phyloP scores from a whole-genome alignment of 1,140 invertebrate genomes.

The Tribolium madens region DNA sequence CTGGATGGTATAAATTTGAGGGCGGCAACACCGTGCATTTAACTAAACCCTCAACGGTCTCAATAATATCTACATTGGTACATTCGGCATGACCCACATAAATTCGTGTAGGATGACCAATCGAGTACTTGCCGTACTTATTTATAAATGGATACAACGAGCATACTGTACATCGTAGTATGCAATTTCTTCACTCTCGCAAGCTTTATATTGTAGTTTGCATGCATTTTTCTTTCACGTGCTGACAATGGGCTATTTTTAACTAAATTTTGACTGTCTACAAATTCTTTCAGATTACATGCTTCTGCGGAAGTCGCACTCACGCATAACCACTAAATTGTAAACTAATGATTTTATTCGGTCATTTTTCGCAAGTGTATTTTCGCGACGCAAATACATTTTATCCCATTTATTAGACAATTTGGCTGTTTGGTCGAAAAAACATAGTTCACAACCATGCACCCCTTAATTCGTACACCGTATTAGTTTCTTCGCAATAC shows the following conservation, averaged over 20 bases:
- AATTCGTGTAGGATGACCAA: conserved; percentile 60
- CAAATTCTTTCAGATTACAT: background rate
- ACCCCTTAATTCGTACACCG: background rate
- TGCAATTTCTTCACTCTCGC: conserved; percentile 59
- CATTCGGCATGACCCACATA: conserved; percentile 39
- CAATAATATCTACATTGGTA: conserved; percentile 3
- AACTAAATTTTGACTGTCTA: too few relatives aligned
- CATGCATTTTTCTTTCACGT: too few relatives aligned
- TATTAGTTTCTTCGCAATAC: background rate
- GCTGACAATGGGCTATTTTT: too few relatives aligned
- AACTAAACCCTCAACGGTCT: conserved; percentile 54
- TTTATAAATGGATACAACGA: conserved; percentile 62
- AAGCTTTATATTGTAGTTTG: too few relatives aligned
- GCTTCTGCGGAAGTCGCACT: background rate
- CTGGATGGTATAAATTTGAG: conserved; percentile 59
- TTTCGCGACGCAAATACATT: too few relatives aligned
- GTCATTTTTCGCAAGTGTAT: too few relatives aligned
- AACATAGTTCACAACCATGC: background rate
- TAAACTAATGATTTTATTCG: too few relatives aligned
- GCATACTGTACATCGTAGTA: conserved; percentile 63
- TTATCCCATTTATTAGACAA: too few relatives aligned
- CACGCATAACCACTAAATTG: background rate
- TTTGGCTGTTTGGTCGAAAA: background rate
- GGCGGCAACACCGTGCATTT: conserved; percentile 61
- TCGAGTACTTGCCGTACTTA: conserved; percentile 61